Evolutionary conservation across 92 coral and sea anemone species (phyloP), one percentile per base, ranked within the genome.

Genomic region (Isaurus tuberculatus): DNA sequence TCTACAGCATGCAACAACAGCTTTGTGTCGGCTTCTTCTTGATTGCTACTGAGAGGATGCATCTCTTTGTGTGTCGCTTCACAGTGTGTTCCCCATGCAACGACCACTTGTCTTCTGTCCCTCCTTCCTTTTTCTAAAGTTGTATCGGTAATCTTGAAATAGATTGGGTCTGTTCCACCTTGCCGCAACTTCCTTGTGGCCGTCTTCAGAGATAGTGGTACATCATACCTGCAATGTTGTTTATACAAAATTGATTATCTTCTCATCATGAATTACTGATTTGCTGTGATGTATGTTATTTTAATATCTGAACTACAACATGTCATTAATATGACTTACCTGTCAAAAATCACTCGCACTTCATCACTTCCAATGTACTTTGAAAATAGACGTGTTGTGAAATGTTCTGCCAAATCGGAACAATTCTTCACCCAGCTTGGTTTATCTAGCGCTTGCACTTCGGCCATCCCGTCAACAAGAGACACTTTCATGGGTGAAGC

Each of bases 391-490:
- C 67, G 80, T 25, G 66, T 14, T 1, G 16, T 4, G 71, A 91
- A 90, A 61, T 90, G 87, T 5, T 90, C 87, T 15, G 91, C 94
- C 16, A 91, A 88, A 13, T 88, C 80, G 10, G 61, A 61, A 85
- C 91, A 91, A 63, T 43, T 85, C 19, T 69, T 74, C 26, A 88
- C 79, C 85, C 71, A 44, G 0, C 19, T 25, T 3, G 91, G 90
- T 65, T 88, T 88, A 79, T 91, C 88, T 16, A 84, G 81, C 16
- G 89, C 81, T 70, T 91, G 90, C 30, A 91, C 81, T 49, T 84
- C 90, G 22, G 91, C 94, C 88, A 88, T 91, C 58, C 86, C 94
- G 65, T 91, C 94, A 6, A 88, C 72, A 51, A 91, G 17, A 48
- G 55, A 48, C 55, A 48, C 55, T 48, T 48, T 48, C 55, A 48